Percentiles rank a stretch among this genome's conserved stretches.
Evolutionary conservation across 2,888 invertebrate species (phyloP).

Genomic region (Rhingia campestris): DNA sequence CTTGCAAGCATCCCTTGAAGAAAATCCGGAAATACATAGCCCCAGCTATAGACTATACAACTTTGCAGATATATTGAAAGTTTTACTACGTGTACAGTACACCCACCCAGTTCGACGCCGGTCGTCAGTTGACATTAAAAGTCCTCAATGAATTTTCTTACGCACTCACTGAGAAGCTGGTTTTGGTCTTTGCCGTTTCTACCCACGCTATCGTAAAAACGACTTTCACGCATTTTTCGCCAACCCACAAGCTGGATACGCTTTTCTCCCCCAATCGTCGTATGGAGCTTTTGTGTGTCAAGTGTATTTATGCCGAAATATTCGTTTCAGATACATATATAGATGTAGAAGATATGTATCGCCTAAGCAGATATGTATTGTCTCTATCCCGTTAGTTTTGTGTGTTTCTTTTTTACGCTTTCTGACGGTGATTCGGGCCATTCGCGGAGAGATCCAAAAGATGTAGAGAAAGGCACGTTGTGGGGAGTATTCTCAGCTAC

Average conservation of each 20-base stretch:
- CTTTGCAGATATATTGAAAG: not conserved
- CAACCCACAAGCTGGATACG: constrained; percentile 11
- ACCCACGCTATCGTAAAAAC: constrained; percentile 30
- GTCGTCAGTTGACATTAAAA: constrained; percentile 68
- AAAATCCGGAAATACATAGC: no score
- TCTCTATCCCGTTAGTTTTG: constrained; percentile 8
- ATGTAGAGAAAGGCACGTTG: constrained; percentile 10
- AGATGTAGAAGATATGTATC: no score
- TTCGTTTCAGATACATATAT: not conserved
- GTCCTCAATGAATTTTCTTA: constrained; percentile 63
- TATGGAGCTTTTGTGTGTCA: constrained; percentile 48
- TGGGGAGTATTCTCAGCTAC: constrained; percentile 7
- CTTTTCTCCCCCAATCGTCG: constrained; percentile 1
- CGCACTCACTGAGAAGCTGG: not conserved
- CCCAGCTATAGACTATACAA: no score
- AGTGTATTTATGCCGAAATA: constrained; percentile 46
- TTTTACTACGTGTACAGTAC: constrained; percentile 44
- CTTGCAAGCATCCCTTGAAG: no score
- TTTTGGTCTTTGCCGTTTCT: not conserved
- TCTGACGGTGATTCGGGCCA: constrained; percentile 54
- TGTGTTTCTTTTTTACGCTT: constrained; percentile 19
- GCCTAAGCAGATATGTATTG: not conserved
- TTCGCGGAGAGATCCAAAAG: constrained; percentile 21
- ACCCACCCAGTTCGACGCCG: no score
- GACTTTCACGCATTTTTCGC: constrained; percentile 42